Conservation (phyloP, 2,797 vertebrate genomes). For the Emydoidea blandingii region DNA sequence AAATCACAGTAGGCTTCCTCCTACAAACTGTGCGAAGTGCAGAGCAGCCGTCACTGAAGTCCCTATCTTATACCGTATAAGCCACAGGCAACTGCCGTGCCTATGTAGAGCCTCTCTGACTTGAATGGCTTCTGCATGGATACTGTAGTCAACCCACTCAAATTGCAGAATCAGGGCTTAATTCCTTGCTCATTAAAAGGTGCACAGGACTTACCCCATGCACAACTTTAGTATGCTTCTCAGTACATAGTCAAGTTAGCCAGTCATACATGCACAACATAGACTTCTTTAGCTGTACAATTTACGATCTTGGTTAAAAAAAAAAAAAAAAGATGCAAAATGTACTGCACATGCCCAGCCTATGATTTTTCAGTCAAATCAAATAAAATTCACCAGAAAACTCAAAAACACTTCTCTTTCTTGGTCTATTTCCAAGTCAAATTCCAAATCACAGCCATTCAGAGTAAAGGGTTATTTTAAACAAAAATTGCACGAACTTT, state of each 20-base stretch:
- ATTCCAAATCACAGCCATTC: not conserved
- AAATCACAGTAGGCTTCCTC: not conserved
- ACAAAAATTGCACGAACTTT: not conserved
- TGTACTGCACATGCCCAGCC: not conserved
- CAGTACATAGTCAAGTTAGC: not conserved
- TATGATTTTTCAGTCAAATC: not conserved
- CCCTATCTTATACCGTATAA: not conserved
- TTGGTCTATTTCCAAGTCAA: not conserved
- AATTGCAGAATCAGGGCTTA: not conserved
- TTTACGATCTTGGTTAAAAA: not conserved
- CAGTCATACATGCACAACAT: not conserved
- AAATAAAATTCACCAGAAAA: not conserved
- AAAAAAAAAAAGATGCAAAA: not conserved
- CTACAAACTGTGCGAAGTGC: not conserved
- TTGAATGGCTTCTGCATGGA: not conserved
- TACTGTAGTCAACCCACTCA: not conserved
- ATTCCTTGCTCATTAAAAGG: not conserved
- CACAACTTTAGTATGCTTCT: not conserved
- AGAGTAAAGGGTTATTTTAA: not conserved
- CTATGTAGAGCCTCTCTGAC: not conserved
- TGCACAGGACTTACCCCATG: not conserved
- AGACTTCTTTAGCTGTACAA: not conserved
- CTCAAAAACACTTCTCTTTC: not conserved
- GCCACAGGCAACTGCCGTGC: not conserved
- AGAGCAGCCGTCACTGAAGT: not conserved